Conservation (phyloP, 92 coral and sea anemone genomes). For the Epizoanthus ramosus region DNA sequence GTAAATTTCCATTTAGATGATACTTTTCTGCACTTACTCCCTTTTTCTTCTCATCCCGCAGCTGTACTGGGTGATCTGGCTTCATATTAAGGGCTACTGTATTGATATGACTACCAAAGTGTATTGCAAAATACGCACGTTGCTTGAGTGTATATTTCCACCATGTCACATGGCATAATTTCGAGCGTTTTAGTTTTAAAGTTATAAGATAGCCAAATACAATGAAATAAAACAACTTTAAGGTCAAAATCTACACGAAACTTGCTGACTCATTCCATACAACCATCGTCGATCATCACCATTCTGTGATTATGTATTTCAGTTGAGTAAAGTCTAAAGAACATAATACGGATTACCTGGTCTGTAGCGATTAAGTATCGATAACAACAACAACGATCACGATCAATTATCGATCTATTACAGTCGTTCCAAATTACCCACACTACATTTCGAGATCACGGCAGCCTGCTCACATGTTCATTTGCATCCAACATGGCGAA, state of each 20-base stretch:
- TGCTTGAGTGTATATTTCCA: neutral
- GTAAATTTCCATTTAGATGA: conserved; percentile 4
- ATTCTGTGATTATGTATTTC: too few relatives aligned
- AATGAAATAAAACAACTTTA: neutral
- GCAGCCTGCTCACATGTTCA: neutral
- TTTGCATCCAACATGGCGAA: conserved; percentile 24
- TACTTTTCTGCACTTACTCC: neutral
- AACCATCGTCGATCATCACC: too few relatives aligned
- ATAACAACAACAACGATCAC: neutral
- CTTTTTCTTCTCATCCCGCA: neutral
- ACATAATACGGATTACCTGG: too few relatives aligned
- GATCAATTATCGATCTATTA: neutral
- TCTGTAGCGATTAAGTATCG: neutral
- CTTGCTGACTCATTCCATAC: too few relatives aligned
- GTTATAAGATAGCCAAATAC: neutral
- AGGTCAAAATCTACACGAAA: neutral
- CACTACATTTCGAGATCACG: neutral
- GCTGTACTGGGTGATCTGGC: conserved; percentile 21
- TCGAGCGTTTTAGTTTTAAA: neutral
- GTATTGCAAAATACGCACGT: neutral
- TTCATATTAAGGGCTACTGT: neutral
- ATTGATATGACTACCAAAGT: neutral
- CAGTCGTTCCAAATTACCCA: neutral
- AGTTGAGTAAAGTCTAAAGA: neutral
- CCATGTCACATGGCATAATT: conserved; percentile 3